Conservation (phyloP, 2,888 invertebrate genomes). For the Hemistola chrysoprasaria region DNA sequence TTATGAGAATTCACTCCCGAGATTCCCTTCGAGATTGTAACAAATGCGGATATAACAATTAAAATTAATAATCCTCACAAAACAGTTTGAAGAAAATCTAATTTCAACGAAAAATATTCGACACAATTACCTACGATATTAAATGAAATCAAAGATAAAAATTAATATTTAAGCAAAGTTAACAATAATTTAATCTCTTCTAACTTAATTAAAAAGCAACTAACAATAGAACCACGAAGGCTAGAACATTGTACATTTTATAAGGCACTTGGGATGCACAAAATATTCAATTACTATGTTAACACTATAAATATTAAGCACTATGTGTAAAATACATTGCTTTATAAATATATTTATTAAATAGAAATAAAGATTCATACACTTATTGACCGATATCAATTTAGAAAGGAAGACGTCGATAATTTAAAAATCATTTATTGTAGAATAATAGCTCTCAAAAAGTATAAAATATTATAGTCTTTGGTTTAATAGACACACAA, state of each 20-base stretch:
- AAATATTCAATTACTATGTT: conserved; percentile 47
- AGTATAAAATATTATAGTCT: conserved; percentile 62
- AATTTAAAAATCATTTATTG: conserved; percentile 45
- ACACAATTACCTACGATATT: conserved; percentile 43
- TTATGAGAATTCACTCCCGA: conserved; percentile 49
- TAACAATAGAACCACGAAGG: conserved; percentile 75
- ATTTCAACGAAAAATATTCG: conserved; percentile 45
- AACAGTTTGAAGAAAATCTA: conserved; percentile 43
- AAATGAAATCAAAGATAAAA: conserved; percentile 48
- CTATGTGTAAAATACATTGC: conserved; percentile 66
- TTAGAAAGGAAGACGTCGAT: conserved; percentile 60
- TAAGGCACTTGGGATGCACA: conserved; percentile 79
- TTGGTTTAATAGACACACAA: conserved; percentile 67
- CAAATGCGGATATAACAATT: conserved; percentile 49
- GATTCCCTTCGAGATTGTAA: conserved; percentile 73
- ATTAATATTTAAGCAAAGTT: conserved; percentile 77
- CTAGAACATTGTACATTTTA: conserved; percentile 74
- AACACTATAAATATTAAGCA: conserved; percentile 74
- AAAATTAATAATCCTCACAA: conserved; percentile 37
- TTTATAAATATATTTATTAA: conserved; percentile 56
- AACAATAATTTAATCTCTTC: conserved; percentile 82
- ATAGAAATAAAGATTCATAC: conserved; percentile 50
- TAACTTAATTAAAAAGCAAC: conserved; percentile 71
- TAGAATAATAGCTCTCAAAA: conserved; percentile 51
- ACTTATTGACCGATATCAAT: conserved; percentile 55